Evolutionary conservation across 2,113 vertebrate species (phyloP).

Genomic region (Nesospiza acunhae): DNA sequence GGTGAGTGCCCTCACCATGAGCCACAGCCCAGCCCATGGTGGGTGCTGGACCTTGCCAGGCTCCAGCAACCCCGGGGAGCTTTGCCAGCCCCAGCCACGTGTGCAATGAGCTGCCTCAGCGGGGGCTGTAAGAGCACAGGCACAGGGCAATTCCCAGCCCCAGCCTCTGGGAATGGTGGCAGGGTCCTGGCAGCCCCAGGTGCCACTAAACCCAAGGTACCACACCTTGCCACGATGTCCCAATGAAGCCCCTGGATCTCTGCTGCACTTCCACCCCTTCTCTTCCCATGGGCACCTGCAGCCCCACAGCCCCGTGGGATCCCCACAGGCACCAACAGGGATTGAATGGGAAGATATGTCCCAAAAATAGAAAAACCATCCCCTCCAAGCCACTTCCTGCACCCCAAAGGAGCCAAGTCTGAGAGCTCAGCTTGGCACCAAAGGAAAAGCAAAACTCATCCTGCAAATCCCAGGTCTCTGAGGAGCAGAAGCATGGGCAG

Average conservation of each 20-base stretch:
- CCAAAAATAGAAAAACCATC: not conserved
- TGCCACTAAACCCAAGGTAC: fast-evolving
- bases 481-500: not conserved
- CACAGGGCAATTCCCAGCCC: not conserved
- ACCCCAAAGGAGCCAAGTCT: fast-evolving
- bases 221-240: fast-evolving
- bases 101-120: not conserved
- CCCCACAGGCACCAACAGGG: not conserved
- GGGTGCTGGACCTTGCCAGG: not conserved
- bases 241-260: fast-evolving
- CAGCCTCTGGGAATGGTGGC: not conserved
- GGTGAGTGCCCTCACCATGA: fast-evolving
- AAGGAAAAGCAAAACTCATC: not conserved
- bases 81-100: not conserved
- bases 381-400: not conserved
- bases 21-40: fast-evolving
- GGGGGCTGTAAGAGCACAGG: fast-evolving
- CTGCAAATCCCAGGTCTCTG: not conserved
- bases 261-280: fast-evolving
- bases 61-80: fast-evolving
- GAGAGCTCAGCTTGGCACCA: fast-evolving
- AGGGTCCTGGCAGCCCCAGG: not conserved
- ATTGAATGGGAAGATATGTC: not conserved
- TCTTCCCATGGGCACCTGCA: not conserved
- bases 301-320: not conserved